Evolutionary conservation across 2,113 vertebrate genomes (phyloP), one percentile per base, ranked within the genome.

Genomic region (Oryzias javanicus): DNA sequence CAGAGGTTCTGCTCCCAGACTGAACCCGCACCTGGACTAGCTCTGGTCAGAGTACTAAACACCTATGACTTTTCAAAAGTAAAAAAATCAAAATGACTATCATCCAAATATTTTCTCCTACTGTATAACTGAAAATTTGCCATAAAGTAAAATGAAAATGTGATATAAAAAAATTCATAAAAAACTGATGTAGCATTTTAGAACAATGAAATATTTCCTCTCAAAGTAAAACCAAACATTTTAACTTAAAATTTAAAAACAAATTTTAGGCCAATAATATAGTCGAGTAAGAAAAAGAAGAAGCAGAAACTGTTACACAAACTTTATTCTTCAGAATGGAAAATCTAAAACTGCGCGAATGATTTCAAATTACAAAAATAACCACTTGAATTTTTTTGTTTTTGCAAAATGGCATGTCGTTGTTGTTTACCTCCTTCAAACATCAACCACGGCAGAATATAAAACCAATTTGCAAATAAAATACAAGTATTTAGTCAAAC

Each of bases 161-260:
- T 19, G 6, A 2, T n/a, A 22, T 3, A 14, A 14, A 76, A 20
- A 64, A 59, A 64, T 44, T 35, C 35, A 12, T 35, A 35, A 12
- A 55, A 4, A 8, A 54, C 14, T 50, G 24, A 52, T 49, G 49
- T 45, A 7, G 40, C 41, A 1, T 19, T 70, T 78, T 59, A 67
- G 56, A 74, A 69, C 81, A 86, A 89, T 79, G 81, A 89, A 82
- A 81, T 86, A 65, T 88, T 88, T 89, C 88, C 89, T 85, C 60
- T 84, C 86, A 84, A 89, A 82, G 86, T 66, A n/a, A n/a, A n/a
- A n/a, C n/a, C n/a, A n/a, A n/a, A n/a, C n/a, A n/a, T n/a, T n/a
- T n/a, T n/a, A n/a, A n/a, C n/a, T n/a, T n/a, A n/a, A n/a, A n/a
- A n/a, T n/a, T n/a, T n/a, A n/a, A n/a, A n/a, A n/a, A n/a, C n/a